Base-by-base conservation (phyloP, 2,113 vertebrate genomes). In the Nestor notabilis region DNA sequence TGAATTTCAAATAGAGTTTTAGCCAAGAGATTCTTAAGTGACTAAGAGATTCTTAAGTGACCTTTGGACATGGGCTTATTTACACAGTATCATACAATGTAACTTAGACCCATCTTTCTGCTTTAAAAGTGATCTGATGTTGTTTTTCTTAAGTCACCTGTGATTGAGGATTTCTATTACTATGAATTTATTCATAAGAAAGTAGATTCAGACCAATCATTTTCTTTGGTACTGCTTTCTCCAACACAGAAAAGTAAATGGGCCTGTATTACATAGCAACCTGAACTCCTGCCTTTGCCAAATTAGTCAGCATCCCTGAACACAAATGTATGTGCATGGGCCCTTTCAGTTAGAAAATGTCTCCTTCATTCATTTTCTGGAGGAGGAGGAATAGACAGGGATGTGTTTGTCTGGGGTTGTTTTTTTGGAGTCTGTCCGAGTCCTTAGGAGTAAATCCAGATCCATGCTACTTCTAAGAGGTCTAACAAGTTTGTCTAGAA, bases 351-450 rank as follows among this genome's bases (percentile, higher is more conserved):
- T 70, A 37, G 63, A 61, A 74, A 60, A 64, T 1, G 0, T 18
- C 37, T 70, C 24, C 24, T 83, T 93, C 4, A 3, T 81, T 86
- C 5, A 17, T 79, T 61, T 90, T 77, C 23, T 49, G 11, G 37
- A 24, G 0, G 4, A 33, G 1, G 20, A 82, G 44, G 31, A 18
- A 1, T 17, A 74, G 43, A 13, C 0, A 3, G 7, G 10, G 5
- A 12, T 49, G 3, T 1, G 0, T 83, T 88, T 90, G n/a, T 49
- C 17, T 60, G 33, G 58, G 17, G 2, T 50, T 79, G 5, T 4
- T 49, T 50, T 52, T 65, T 75, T 70, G 7, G 19, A 72, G 33
- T 69, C 27, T 75, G 33, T 47, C 69, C 7, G 5, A 43, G 37
- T 70, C 49, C 15, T 65, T n/a, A 27, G 24, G 56, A 87, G 37